Evolutionary conservation across 2,888 invertebrate species (phyloP).

Genomic region (Nomada goodeniana): DNA sequence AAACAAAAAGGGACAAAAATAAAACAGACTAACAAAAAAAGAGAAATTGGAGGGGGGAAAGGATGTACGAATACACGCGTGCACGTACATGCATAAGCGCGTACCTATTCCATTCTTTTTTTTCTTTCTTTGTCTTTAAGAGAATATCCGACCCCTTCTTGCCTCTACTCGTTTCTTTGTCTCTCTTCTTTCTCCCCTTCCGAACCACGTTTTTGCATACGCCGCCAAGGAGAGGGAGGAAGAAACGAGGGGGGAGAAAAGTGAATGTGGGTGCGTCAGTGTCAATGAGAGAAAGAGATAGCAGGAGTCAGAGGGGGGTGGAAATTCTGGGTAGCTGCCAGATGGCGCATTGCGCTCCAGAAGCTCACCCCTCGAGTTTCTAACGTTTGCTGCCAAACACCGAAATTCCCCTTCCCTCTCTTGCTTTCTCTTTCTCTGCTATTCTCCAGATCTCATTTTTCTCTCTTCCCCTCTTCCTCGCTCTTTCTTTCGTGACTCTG

Average conservation of each 20-base stretch:
- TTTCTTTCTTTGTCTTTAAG: slow-evolving; percentile 42
- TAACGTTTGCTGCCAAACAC: slow-evolving; percentile 71
- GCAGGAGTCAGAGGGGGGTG: slow-evolving; percentile 42
- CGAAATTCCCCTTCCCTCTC: slow-evolving; percentile 49
- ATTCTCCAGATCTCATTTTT: background rate
- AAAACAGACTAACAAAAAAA: background rate
- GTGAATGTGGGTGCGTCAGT: slow-evolving; percentile 46
- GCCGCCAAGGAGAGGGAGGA: slow-evolving; percentile 8
- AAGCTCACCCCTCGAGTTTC: slow-evolving; percentile 67
- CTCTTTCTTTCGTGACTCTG: background rate
- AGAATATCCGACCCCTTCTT: slow-evolving; percentile 32
- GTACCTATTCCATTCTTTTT: slow-evolving; percentile 40
- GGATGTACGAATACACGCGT: background rate
- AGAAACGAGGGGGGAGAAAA: slow-evolving; percentile 26
- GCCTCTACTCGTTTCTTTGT: slow-evolving; percentile 28
- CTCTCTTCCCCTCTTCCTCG: background rate
- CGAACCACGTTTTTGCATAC: slow-evolving; percentile 23
- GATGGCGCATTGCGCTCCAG: slow-evolving; percentile 76
- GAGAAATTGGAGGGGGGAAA: too few species aligned
- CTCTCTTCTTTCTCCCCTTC: background rate
- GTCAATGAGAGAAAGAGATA: slow-evolving; percentile 41
- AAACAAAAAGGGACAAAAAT: slow-evolving; percentile 30
- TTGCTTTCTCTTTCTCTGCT: background rate
- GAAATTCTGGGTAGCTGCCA: slow-evolving; percentile 76
- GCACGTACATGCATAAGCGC: slow-evolving; percentile 4